Conservation (phyloP, 2,888 invertebrate genomes). For the Dioctria linearis region DNA sequence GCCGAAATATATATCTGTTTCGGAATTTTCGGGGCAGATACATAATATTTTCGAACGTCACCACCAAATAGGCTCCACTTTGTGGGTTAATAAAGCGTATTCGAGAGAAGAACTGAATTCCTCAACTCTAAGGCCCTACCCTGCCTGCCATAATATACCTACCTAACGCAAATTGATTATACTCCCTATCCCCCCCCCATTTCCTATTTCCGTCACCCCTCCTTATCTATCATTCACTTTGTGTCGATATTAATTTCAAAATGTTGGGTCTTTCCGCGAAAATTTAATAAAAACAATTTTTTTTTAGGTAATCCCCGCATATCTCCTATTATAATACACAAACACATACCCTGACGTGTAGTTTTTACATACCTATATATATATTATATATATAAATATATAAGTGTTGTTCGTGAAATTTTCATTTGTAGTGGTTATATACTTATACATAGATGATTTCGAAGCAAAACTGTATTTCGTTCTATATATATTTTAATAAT, state of each 20-base stretch:
- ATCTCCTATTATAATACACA: neutral
- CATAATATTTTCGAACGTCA: slow-evolving; percentile 21
- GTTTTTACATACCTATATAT: slow-evolving; percentile 7
- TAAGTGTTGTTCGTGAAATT: slow-evolving; percentile 44
- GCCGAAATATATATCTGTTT: slow-evolving; percentile 9
- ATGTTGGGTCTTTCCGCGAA: neutral
- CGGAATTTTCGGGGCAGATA: neutral
- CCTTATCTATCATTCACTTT: no score
- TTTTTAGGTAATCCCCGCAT: slow-evolving; percentile 24
- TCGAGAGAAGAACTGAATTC: slow-evolving; percentile 25
- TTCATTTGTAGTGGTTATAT: slow-evolving; percentile 29
- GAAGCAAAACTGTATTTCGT: neutral
- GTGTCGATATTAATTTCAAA: slow-evolving; percentile 20
- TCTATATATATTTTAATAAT: neutral
- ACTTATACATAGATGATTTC: slow-evolving; percentile 15
- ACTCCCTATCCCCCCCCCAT: no score
- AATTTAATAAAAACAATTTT: slow-evolving; percentile 15
- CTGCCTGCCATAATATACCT: no score
- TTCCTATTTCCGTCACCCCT: no score
- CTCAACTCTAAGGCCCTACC: neutral
- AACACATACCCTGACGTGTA: slow-evolving; percentile 12
- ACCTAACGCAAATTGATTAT: no score
- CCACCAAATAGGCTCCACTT: slow-evolving; percentile 36
- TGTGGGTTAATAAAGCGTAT: slow-evolving; percentile 48
- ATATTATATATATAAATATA: no score